A percentile compares a stretch with the other conserved stretches of the same genome.
Conservation (phyloP, 1,140 invertebrate genomes). For the Drosophila bipectinata region DNA sequence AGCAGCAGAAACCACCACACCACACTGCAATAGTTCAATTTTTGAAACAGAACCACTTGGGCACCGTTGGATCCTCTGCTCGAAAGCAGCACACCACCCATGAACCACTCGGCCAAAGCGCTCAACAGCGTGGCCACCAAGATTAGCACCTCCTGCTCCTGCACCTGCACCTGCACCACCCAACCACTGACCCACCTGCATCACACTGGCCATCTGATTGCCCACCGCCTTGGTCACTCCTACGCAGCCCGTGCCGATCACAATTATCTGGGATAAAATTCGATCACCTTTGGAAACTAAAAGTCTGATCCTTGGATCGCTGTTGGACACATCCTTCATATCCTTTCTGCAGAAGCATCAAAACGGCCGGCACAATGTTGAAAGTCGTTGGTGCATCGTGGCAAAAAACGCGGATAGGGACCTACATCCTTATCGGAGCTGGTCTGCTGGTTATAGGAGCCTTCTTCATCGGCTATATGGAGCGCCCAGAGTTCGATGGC, state of each 20-base stretch:
- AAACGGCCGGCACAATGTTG: constrained; percentile 86
- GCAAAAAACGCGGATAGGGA: constrained; percentile 90
- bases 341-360: constrained; percentile 48
- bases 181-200: constrained; percentile 32
- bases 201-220: constrained; percentile 54
- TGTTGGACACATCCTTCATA: constrained; percentile 7
- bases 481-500: constrained; percentile 89
- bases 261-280: constrained; percentile 69
- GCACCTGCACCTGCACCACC: constrained; percentile 28
- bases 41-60: constrained; percentile 13
- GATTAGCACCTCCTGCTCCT: constrained; percentile 39
- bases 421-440: constrained; percentile 88
- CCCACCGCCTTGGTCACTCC: constrained; percentile 71
- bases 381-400: constrained; percentile 92
- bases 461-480: constrained; percentile 88
- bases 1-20: neutral
- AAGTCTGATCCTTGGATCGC: constrained; percentile 15
- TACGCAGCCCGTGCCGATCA: constrained; percentile 77
- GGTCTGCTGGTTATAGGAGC: constrained; percentile 88
- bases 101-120: constrained; percentile 77
- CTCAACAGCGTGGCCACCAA: constrained; percentile 73
- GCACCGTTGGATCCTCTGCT: constrained; percentile 49
- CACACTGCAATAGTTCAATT: constrained; percentile 10
- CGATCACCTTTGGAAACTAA: neutral
- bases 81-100: constrained; percentile 61